Evolutionary conservation across 2,888 invertebrate species (phyloP).

Genomic region (Nesidiocoris tenuis): DNA sequence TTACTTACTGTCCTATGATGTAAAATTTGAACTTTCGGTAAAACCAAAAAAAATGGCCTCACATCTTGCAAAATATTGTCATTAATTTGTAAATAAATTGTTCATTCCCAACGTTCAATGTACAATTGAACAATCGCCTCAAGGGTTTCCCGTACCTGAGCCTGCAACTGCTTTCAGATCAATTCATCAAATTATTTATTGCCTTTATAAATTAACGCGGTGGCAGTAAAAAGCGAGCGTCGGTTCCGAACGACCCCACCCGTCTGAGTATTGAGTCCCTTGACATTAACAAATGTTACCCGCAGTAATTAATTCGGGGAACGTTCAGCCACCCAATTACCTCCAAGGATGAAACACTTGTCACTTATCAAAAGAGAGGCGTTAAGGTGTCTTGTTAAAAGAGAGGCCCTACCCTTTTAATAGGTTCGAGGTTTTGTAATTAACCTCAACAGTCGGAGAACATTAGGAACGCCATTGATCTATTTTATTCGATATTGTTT

Average conservation of each 20-base stretch:
- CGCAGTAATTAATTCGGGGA: constrained; percentile 29
- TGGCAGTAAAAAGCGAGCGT: constrained; percentile 8
- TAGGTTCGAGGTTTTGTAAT: not conserved
- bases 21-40: too few species aligned
- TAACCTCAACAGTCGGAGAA: not conserved
- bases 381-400: not conserved
- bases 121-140: too few species aligned
- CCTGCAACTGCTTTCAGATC: too few species aligned
- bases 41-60: too few species aligned
- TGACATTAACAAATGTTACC: constrained; percentile 37
- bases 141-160: too few species aligned
- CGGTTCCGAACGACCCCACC: constrained; percentile 16
- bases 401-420: not conserved
- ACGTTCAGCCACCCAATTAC: not conserved
- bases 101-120: too few species aligned
- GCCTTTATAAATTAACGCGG: constrained; percentile 22
- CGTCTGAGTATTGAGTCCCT: constrained; percentile 23
- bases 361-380: constrained; percentile 29
- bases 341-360: constrained; percentile 31
- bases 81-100: too few species aligned
- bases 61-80: too few species aligned
- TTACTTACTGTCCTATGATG: too few species aligned
- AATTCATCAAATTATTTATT: constrained; percentile 30
- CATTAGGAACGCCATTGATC: not conserved
- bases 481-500: too few species aligned